Base-by-base conservation (phyloP, 2,888 invertebrate genomes). In the Teleogryllus oceanicus region DNA sequence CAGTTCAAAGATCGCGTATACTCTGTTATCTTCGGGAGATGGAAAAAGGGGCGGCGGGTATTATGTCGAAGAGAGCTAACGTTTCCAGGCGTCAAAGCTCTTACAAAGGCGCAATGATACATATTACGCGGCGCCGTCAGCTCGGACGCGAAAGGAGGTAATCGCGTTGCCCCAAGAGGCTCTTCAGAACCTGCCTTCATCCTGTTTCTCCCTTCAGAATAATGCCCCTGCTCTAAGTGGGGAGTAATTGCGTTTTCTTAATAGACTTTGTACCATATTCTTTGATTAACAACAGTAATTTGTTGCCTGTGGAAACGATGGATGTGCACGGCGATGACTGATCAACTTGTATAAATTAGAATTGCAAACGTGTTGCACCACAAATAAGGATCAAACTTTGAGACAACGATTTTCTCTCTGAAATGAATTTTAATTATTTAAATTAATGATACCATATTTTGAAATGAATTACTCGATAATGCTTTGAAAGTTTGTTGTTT, bases 1-100 rank as follows among this genome's bases (percentile, higher is more conserved):
- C 62, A 62, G 62, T 62, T 62, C 62, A 62, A 62, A 62, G 62
- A 62, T 62, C 62, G 62, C 62, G n/a, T n/a, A 62, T n/a, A 62
- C 62, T 62, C 13, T 62, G 62, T 62, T 62, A 62, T 62, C 13
- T 62, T n/a, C 62, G 62, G n/a, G 62, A 62, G 62, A 62, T 18
- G n/a, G 62, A 62, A 62, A 62, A 62, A 62, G 62, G 62, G 62
- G 62, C n/a, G 62, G 62, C 8, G 62, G 62, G n/a, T 62, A 62
- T 62, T 62, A 62, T 62, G 62, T 8, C n/a, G 62, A n/a, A 13
- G 62, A 62, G 62, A 62, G n/a, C 62, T 62, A 62, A 62, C 62
- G 62, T 62, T 62, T 62, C 62, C 8, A 62, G 62, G 62, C 62
- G 62, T 62, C 62, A 62, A 62, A 62, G 16, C n/a, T 8, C 62